A percentile compares a stretch with the other conserved stretches of the same genome.
Conservation (phyloP, 1,140 invertebrate species). For the Rhagoletis zephyria region DNA sequence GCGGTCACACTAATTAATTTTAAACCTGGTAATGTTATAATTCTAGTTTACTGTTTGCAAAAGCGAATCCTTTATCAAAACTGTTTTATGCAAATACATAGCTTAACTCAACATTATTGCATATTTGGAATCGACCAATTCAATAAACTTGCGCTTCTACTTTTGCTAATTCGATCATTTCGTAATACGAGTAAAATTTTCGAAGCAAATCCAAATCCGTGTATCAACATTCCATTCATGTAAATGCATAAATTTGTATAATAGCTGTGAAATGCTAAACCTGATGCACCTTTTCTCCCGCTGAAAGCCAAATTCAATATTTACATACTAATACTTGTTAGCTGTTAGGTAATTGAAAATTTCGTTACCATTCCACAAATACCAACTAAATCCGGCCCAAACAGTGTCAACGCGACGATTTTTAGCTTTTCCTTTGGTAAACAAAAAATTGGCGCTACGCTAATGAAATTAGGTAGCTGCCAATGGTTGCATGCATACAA, state of each 20-base stretch:
- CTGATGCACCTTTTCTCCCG: background rate
- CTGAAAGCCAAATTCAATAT: background rate
- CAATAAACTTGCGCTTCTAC: too few species aligned
- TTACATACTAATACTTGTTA: conserved; percentile 6
- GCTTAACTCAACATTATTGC: too few species aligned
- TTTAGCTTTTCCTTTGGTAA: conserved; percentile 27
- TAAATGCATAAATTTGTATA: background rate
- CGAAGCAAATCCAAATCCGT: too few species aligned
- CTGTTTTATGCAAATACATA: too few species aligned
- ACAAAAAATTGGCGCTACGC: conserved; percentile 43
- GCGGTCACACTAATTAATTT: too few species aligned
- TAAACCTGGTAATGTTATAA: too few species aligned
- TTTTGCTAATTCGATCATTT: too few species aligned
- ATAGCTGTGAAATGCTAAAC: background rate
- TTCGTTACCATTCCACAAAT: conserved; percentile 35
- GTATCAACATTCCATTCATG: background rate
- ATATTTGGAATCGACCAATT: too few species aligned
- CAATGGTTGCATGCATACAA: background rate
- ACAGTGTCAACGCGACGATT: conserved; percentile 27
- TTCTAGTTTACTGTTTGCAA: too few species aligned
- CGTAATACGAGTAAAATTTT: too few species aligned
- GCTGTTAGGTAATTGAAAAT: conserved; percentile 23
- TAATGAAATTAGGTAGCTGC: conserved; percentile 20
- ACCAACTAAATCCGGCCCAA: conserved; percentile 45
- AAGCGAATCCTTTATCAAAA: too few species aligned